These are phyloP conservation scores for Carcinoscorpius rotundicauda DNA, from an alignment of 1,140 invertebrate genomes.

Conservation along the genomic window DNA sequence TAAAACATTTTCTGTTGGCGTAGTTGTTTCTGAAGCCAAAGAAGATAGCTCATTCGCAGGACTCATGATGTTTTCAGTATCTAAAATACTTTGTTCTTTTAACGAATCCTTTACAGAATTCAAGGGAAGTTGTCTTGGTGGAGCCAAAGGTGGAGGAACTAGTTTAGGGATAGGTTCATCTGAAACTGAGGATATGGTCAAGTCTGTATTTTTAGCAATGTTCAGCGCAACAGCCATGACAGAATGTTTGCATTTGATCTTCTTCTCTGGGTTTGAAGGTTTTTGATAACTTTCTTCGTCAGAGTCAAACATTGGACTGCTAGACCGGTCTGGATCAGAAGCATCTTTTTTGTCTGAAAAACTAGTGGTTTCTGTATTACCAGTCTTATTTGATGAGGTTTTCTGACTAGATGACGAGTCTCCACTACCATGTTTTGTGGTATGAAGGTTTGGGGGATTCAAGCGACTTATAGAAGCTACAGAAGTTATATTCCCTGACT, in stretches of 20 bases:
- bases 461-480: too few species aligned
- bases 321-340: conserved; percentile 65
- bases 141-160: background rate
- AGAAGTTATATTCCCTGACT: background rate
- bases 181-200: too few species aligned
- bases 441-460: background rate
- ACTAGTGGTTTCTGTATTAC: conserved; percentile 5
- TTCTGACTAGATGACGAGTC: too few species aligned
- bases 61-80: background rate
- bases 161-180: background rate
- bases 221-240: too few species aligned
- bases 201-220: too few species aligned
- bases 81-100: background rate
- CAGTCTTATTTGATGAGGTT: too few species aligned
- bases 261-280: too few species aligned
- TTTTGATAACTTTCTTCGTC: conserved; percentile 49
- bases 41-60: background rate
- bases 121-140: background rate
- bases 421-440: too few species aligned
- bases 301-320: conserved; percentile 88
- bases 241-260: background rate
- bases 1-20: background rate
- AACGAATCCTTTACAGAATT: too few species aligned
- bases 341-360: conserved; percentile 23
- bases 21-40: background rate